Percentiles rank a stretch among this genome's conserved stretches.
Conservation (phyloP, 2,888 invertebrate genomes). For the Hermodice carunculata region DNA sequence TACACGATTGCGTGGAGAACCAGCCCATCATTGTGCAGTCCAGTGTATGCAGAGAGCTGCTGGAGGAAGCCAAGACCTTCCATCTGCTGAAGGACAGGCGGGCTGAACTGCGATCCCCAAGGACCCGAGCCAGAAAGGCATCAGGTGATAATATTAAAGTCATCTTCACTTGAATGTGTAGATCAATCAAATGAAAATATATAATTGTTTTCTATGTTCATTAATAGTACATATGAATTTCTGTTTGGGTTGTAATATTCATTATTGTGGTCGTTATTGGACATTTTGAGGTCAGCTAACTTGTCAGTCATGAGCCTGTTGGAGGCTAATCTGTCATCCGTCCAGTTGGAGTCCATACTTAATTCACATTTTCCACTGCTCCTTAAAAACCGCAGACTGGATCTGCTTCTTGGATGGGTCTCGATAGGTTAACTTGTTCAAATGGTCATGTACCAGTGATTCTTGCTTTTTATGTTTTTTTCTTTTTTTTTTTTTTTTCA, state of each 20-base stretch:
- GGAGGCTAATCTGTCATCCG: not conserved
- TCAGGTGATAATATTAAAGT: too few relatives aligned
- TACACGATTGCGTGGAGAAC: constrained; percentile 71
- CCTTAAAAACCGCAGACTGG: too few relatives aligned
- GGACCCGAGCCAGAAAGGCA: constrained; percentile 69
- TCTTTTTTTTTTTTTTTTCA: too few relatives aligned
- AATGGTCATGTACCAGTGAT: too few relatives aligned
- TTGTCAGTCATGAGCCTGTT: not conserved
- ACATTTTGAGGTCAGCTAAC: not conserved
- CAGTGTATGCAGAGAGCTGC: constrained; percentile 66
- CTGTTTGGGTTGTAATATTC: not conserved
- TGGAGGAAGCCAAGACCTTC: constrained; percentile 72
- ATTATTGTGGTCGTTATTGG: too few relatives aligned
- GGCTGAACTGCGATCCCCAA: constrained; percentile 64
- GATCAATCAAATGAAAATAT: not conserved
- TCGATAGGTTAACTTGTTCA: too few relatives aligned
- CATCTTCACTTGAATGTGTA: not conserved
- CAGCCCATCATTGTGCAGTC: constrained; percentile 65
- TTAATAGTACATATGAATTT: not conserved
- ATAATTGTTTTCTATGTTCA: not conserved
- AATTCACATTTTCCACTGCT: too few relatives aligned
- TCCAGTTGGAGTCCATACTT: not conserved
- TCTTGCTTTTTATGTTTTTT: too few relatives aligned
- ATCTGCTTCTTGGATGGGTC: too few relatives aligned
- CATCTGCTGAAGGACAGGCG: constrained; percentile 71